These are phyloP conservation scores for Toxonevra muliebris DNA, from an alignment of 2,888 invertebrate genomes.

Conservation along the genomic window DNA sequence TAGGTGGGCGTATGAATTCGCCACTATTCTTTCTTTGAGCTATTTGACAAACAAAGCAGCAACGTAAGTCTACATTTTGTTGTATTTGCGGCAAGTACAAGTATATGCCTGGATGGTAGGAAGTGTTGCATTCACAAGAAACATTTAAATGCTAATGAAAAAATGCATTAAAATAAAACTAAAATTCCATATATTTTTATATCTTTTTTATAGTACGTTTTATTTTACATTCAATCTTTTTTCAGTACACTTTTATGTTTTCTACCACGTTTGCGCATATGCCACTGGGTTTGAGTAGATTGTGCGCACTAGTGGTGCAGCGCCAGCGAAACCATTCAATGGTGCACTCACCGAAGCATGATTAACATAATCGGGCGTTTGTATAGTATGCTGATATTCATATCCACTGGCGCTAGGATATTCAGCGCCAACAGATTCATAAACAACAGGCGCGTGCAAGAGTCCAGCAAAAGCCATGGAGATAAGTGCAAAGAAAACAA, in stretches of 20 bases:
- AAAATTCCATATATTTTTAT: neutral
- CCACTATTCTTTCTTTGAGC: no score
- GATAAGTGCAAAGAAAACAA: conserved; percentile 48
- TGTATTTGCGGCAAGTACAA: no score
- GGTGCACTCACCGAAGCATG: conserved; percentile 65
- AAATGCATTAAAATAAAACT: neutral
- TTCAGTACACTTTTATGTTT: conserved; percentile 28
- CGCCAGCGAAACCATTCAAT: conserved; percentile 41
- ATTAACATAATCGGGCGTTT: conserved; percentile 46
- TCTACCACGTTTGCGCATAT: conserved; percentile 39
- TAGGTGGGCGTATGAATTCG: no score
- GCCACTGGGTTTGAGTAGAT: conserved; percentile 38
- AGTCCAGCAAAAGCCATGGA: conserved; percentile 40
- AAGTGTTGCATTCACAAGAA: no score
- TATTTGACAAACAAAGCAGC: no score
- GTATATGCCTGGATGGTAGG: no score
- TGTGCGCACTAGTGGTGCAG: conserved; percentile 38
- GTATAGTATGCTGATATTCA: conserved; percentile 46
- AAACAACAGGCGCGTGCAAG: conserved; percentile 35
- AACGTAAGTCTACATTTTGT: no score
- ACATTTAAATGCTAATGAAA: neutral
- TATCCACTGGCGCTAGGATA: conserved; percentile 43
- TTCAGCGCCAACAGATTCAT: conserved; percentile 31
- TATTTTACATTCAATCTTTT: conserved; percentile 4
- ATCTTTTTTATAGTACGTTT: neutral